Evolutionary conservation across 2,113 vertebrate species (phyloP).

Genomic region (Cottus gobio): DNA sequence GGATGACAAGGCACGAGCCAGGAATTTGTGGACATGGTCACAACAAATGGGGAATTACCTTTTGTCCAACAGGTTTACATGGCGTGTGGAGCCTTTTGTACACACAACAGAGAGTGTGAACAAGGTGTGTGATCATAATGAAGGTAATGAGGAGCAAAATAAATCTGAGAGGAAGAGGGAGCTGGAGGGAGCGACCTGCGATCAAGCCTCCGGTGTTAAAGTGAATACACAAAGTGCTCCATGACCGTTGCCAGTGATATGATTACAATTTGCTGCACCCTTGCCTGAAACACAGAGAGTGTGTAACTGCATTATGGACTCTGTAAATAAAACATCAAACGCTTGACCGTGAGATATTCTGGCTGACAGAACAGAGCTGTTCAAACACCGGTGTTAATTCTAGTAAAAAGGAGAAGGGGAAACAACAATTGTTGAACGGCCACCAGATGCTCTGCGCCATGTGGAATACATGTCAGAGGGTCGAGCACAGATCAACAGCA

Average conservation of each 20-base stretch:
- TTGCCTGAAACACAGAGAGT: slow-evolving; percentile 20
- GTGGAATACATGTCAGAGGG: slow-evolving; percentile 17
- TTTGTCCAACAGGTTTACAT: not conserved
- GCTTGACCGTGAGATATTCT: slow-evolving; percentile 33
- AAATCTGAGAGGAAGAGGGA: not conserved
- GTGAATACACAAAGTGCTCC: not conserved
- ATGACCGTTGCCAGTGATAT: not conserved
- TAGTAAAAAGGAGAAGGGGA: not conserved
- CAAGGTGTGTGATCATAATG: not conserved
- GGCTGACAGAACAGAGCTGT: no score
- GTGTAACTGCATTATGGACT: slow-evolving; percentile 15
- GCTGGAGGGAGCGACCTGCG: not conserved
- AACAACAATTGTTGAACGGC: not conserved
- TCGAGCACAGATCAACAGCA: not conserved
- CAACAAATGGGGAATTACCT: slow-evolving; percentile 14
- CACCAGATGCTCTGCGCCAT: slow-evolving; percentile 30
- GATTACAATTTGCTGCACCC: slow-evolving; percentile 3
- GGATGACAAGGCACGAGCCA: not conserved
- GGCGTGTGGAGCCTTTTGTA: slow-evolving; percentile 8
- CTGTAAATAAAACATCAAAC: slow-evolving; percentile 37
- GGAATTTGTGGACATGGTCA: slow-evolving; percentile 17
- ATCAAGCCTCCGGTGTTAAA: not conserved
- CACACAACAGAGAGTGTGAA: not conserved
- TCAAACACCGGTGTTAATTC: not conserved
- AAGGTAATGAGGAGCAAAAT: not conserved